A percentile compares a stretch with the other conserved stretches of the same genome.
Evolutionary conservation across 2,113 vertebrate genomes (phyloP).

Genomic region (Piaya cayana): DNA sequence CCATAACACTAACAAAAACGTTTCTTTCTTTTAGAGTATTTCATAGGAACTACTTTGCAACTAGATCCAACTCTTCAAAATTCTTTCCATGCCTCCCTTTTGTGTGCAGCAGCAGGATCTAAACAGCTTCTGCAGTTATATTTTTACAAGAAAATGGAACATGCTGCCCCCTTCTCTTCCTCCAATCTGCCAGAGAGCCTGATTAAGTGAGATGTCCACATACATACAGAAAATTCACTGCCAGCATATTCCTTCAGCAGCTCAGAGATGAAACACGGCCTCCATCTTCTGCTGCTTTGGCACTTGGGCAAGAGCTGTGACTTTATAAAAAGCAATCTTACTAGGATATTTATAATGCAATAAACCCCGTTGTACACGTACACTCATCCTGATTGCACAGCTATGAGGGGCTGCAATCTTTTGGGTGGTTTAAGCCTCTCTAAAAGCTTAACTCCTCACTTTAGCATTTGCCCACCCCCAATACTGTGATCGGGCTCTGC

Average conservation of each 20-base stretch:
- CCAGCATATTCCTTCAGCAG: not conserved
- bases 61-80: not conserved
- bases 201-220: not conserved
- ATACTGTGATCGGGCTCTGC: not conserved
- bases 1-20: not conserved
- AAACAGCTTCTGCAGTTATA: conserved; percentile 41
- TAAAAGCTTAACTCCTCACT: not conserved
- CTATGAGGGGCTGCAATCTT: not conserved
- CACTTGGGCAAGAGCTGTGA: not conserved
- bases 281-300: not conserved
- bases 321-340: not conserved
- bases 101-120: conserved; percentile 28
- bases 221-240: not conserved
- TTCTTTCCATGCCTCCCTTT: conserved; percentile 42
- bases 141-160: conserved; percentile 11
- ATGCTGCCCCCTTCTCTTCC: not conserved
- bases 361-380: not conserved
- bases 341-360: not conserved
- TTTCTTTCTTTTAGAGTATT: not conserved
- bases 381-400: not conserved
- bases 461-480: too few relatives aligned
- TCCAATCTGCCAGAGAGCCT: not conserved
- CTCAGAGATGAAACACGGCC: not conserved
- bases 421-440: not conserved
- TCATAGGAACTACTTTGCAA: not conserved